These are phyloP conservation scores for Lamellibrachia columna DNA, from an alignment of 2,888 invertebrate genomes.

Conservation along the genomic window DNA sequence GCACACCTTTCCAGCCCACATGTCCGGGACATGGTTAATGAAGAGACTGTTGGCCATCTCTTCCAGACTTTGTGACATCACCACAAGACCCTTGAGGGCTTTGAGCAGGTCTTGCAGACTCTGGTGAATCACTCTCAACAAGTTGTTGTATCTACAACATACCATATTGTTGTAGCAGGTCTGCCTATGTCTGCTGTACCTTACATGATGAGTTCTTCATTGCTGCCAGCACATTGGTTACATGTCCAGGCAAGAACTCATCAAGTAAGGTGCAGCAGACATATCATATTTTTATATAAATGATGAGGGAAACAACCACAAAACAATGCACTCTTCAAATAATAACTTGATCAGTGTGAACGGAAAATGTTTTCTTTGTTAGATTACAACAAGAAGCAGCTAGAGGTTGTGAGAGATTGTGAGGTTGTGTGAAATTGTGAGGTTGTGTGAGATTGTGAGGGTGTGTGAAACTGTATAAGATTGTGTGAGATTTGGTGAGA, in stretches of 20 bases:
- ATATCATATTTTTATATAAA: too few species aligned
- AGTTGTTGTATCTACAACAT: slow-evolving; percentile 59
- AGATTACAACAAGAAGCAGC: neutral
- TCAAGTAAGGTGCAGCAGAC: too few species aligned
- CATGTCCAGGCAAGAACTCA: too few species aligned
- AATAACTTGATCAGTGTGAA: too few species aligned
- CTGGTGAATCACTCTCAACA: slow-evolving; percentile 61
- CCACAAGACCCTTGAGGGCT: slow-evolving; percentile 80
- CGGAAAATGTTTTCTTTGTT: neutral
- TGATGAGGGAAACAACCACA: too few species aligned
- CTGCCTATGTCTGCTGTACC: neutral
- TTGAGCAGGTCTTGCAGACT: slow-evolving; percentile 72
- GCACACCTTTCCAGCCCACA: slow-evolving; percentile 72
- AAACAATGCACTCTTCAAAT: too few species aligned
- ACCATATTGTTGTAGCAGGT: neutral
- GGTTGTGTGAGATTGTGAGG: neutral
- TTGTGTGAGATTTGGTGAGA: neutral
- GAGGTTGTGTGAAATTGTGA: neutral
- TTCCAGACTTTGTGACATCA: slow-evolving; percentile 81
- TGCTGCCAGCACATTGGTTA: too few species aligned
- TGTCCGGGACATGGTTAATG: slow-evolving; percentile 75
- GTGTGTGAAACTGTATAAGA: neutral
- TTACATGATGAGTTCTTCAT: too few species aligned
- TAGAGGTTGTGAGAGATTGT: neutral
- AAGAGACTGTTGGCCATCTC: slow-evolving; percentile 75